Conservation (phyloP, 2,797 vertebrate species). For the Lates japonicus region DNA sequence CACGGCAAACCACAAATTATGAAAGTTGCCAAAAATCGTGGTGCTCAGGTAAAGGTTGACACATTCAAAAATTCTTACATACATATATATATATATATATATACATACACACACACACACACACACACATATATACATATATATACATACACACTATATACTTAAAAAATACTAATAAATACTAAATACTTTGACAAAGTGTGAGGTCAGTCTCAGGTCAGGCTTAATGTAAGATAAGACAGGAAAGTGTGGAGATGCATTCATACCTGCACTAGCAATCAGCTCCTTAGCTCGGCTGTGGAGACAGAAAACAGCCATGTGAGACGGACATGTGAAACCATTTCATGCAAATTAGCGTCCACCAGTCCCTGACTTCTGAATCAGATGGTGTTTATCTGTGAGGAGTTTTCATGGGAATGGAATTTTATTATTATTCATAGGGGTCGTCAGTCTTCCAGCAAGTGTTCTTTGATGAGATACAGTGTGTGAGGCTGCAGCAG, state of each 20-base stretch:
- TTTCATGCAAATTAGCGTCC: slow-evolving; percentile 3
- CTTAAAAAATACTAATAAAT: too few relatives aligned
- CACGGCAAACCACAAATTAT: too few relatives aligned
- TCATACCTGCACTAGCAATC: slow-evolving; percentile 82
- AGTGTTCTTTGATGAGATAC: slow-evolving; percentile 49
- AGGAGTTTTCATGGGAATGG: slow-evolving; percentile 42
- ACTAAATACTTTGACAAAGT: neutral
- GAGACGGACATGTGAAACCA: slow-evolving; percentile 22
- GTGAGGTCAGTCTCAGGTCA: neutral
- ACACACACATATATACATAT: too few relatives aligned
- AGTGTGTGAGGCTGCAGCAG: slow-evolving; percentile 28
- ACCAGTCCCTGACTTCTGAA: slow-evolving; percentile 3
- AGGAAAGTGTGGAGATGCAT: slow-evolving; percentile 23
- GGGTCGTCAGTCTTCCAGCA: slow-evolving; percentile 38
- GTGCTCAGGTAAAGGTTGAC: neutral
- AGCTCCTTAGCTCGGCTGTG: slow-evolving; percentile 86
- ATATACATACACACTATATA: too few relatives aligned
- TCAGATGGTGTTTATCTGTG: slow-evolving; percentile 8
- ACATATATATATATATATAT: too few relatives aligned
- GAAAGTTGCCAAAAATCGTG: neutral
- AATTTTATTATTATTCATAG: slow-evolving; percentile 49
- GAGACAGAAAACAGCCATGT: slow-evolving; percentile 56
- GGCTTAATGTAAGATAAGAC: neutral
- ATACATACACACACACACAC: too few relatives aligned
- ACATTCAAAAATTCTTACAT: neutral